phyloP scores from a whole-genome alignment of 2,888 invertebrate species.

The Latrodectus hesperus region DNA sequence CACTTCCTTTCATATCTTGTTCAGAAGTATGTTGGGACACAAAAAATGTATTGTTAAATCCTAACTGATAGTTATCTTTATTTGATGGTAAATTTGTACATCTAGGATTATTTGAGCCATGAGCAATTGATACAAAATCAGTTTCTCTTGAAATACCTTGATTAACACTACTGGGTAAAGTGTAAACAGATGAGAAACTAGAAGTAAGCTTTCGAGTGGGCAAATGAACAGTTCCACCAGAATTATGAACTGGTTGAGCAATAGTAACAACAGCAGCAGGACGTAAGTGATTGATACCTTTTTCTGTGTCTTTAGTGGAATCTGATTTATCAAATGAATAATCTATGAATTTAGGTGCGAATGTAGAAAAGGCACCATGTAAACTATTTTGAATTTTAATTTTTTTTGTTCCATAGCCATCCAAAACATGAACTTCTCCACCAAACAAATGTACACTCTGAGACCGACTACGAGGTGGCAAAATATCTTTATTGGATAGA shows the following conservation, averaged over 20 bases:
- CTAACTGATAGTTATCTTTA: background rate
- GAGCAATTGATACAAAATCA: slow-evolving; percentile 9
- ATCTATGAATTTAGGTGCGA: slow-evolving; percentile 20
- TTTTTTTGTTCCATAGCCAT: slow-evolving; percentile 82
- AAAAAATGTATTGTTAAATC: slow-evolving; percentile 11
- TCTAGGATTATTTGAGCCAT: slow-evolving; percentile 12
- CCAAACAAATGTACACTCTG: slow-evolving; percentile 81
- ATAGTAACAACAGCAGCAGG: slow-evolving; percentile 81
- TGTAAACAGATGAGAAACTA: slow-evolving; percentile 23
- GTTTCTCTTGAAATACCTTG: slow-evolving; percentile 28
- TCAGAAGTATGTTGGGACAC: slow-evolving; percentile 15
- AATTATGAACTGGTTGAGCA: slow-evolving; percentile 83
- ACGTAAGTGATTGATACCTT: slow-evolving; percentile 19
- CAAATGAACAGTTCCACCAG: slow-evolving; percentile 83
- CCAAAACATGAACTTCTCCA: slow-evolving; percentile 85
- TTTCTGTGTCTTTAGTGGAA: slow-evolving; percentile 27
- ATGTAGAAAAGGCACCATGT: slow-evolving; percentile 58
- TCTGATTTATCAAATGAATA: slow-evolving; percentile 14
- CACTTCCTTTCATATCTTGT: slow-evolving; percentile 17
- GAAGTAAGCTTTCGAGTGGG: slow-evolving; percentile 54
- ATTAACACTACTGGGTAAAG: slow-evolving; percentile 21
- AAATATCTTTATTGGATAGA: slow-evolving; percentile 12
- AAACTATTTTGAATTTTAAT: slow-evolving; percentile 74
- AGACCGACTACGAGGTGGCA: slow-evolving; percentile 46
- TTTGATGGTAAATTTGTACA: slow-evolving; percentile 2